Conservation (phyloP, 2,113 vertebrate genomes). For the Paradisaea rubra region DNA sequence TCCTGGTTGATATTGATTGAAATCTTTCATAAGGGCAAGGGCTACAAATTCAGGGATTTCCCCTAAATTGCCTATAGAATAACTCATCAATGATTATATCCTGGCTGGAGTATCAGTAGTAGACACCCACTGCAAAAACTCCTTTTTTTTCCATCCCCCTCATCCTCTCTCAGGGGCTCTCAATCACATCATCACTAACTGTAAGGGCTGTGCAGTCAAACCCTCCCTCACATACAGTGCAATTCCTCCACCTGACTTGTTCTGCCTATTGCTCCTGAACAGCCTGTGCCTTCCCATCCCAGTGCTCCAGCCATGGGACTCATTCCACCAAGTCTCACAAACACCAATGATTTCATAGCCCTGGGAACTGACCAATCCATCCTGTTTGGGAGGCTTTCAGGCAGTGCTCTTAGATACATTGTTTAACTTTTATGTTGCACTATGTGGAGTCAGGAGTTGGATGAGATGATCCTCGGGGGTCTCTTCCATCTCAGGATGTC, state of each 20-base stretch:
- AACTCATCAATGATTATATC: not conserved
- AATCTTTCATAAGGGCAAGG: not conserved
- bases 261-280: not conserved
- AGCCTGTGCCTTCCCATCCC: not conserved
- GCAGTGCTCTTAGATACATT: not conserved
- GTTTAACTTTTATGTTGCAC: not conserved
- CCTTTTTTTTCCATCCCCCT: not conserved
- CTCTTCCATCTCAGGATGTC: not conserved
- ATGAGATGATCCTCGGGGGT: fast-evolving
- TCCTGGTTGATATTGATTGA: not conserved
- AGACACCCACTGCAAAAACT: not conserved
- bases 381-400: not conserved
- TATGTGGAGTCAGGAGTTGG: not conserved
- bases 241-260: not conserved
- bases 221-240: not conserved
- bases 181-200: not conserved
- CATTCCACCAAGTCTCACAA: not conserved
- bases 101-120: not conserved
- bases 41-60: not conserved
- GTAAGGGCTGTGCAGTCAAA: not conserved
- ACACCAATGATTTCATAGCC: fast-evolving
- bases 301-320: not conserved
- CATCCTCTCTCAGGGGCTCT: not conserved
- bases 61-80: not conserved
- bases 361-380: not conserved